Evolutionary conservation across 2,113 vertebrate species (phyloP).

Genomic region (Sylvietta virens): DNA sequence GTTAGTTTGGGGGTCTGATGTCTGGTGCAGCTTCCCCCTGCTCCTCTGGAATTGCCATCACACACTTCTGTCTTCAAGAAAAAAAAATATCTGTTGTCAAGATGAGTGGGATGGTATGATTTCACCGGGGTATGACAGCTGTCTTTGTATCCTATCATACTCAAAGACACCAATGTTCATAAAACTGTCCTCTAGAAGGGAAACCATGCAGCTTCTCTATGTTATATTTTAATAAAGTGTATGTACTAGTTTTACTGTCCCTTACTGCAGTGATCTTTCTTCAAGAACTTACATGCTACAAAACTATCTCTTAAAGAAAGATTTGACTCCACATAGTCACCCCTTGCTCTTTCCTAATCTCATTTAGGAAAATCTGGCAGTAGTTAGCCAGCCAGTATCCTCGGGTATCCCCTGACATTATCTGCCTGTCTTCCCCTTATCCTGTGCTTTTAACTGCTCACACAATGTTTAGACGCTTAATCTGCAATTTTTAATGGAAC

Average conservation of each 20-base stretch:
- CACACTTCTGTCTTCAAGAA: neutral
- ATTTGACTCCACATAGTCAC: neutral
- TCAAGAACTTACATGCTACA: neutral
- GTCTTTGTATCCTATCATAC: neutral
- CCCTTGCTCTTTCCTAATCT: neutral
- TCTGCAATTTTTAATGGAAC: neutral
- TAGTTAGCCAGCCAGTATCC: neutral
- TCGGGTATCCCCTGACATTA: neutral
- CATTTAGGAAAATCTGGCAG: neutral
- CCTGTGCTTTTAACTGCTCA: neutral
- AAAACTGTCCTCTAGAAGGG: neutral
- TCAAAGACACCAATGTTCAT: neutral
- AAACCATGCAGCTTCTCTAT: neutral
- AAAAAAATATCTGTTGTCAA: neutral
- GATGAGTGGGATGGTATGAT: neutral
- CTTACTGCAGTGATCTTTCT: neutral
- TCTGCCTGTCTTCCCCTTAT: conserved; percentile 4
- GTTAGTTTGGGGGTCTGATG: neutral
- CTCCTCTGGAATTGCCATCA: neutral
- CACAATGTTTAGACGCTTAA: neutral
- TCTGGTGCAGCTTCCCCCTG: neutral
- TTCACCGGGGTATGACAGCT: neutral
- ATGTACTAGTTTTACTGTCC: neutral
- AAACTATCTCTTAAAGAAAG: neutral
- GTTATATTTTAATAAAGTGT: neutral